Conservation (phyloP, 1,140 invertebrate genomes). For the Leucophenga varia region DNA sequence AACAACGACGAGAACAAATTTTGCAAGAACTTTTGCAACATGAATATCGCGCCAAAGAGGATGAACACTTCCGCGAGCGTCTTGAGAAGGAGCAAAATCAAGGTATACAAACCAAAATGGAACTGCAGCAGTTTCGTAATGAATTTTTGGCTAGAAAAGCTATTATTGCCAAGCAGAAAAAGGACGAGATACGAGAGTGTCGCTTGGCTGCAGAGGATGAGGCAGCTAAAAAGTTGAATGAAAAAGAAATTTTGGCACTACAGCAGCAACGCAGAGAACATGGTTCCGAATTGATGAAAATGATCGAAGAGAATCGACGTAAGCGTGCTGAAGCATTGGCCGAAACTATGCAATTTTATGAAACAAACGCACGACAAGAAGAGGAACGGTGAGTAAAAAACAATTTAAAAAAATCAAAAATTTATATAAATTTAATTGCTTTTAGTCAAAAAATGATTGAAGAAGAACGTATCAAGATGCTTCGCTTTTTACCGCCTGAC, state of each 20-base stretch:
- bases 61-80: conserved; percentile 33
- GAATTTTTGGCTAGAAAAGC: conserved; percentile 15
- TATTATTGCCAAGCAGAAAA: conserved; percentile 1
- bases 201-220: not conserved
- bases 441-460: conserved; percentile 9
- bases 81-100: conserved; percentile 26
- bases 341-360: conserved; percentile 30
- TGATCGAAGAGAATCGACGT: conserved; percentile 36
- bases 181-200: not conserved
- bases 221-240: not conserved
- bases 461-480: conserved; percentile 25
- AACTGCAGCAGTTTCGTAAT: conserved; percentile 24
- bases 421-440: not conserved
- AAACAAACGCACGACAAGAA: conserved; percentile 23
- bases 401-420: not conserved
- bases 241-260: conserved; percentile 10
- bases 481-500: conserved; percentile 20
- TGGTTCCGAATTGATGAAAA: conserved; percentile 26
- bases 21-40: conserved; percentile 33
- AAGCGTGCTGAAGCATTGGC: conserved; percentile 33
- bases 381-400: conserved; percentile 13
- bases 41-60: conserved; percentile 35
- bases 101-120: conserved; percentile 21
- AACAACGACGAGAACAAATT: conserved; percentile 24
- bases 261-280: conserved; percentile 21